phyloP scores from a whole-genome alignment of 2,797 vertebrate genomes.

The Typhlichthys subterraneus region DNA sequence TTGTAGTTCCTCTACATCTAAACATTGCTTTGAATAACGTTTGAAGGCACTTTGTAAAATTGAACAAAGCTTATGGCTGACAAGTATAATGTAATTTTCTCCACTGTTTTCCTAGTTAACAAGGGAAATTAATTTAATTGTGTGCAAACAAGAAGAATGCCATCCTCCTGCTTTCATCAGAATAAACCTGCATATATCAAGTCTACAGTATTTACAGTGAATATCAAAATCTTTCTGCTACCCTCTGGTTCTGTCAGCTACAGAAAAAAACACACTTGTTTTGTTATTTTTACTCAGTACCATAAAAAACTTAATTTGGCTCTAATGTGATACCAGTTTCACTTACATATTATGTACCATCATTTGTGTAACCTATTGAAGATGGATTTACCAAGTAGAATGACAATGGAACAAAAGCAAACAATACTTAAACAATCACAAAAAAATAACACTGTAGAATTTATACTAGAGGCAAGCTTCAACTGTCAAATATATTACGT shows the following conservation, averaged over 20 bases:
- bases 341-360: no score
- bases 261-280: no score
- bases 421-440: no score
- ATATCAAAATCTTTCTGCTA: not conserved
- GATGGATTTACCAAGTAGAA: no score
- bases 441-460: no score
- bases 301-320: no score
- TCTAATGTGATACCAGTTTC: no score
- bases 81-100: constrained; percentile 39
- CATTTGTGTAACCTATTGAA: no score
- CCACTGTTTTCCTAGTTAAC: constrained; percentile 6
- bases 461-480: no score
- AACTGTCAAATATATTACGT: not conserved
- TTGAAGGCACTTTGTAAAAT: constrained; percentile 32
- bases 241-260: no score
- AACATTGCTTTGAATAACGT: constrained; percentile 36
- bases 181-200: constrained; percentile 7
- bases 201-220: not conserved
- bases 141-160: constrained; percentile 31
- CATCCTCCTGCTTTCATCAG: not conserved
- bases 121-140: constrained; percentile 25
- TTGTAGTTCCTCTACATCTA: constrained; percentile 33
- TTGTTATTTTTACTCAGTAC: no score
- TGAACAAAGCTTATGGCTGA: constrained; percentile 35
- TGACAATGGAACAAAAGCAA: no score